Evolutionary conservation across 2,113 vertebrate genomes (phyloP).

Genomic region (Myiopsitta monachus): DNA sequence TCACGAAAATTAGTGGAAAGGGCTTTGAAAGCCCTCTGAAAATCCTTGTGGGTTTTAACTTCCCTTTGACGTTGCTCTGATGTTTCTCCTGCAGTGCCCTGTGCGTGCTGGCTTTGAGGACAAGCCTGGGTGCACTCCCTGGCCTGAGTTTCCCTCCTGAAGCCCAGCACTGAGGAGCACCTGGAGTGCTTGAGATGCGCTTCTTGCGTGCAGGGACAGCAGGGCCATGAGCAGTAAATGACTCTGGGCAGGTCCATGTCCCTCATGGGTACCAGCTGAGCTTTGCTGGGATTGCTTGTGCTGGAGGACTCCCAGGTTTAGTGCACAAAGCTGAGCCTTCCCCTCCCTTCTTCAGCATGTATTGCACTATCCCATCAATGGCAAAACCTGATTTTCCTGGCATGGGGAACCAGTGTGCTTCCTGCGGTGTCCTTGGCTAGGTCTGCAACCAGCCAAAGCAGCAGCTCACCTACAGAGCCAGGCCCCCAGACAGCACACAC

Average conservation of each 20-base stretch:
- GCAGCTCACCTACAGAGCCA: background rate
- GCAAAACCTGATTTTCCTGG: background rate
- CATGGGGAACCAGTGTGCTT: rapidly evolving
- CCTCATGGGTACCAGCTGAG: background rate
- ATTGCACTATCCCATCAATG: background rate
- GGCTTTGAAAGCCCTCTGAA: background rate
- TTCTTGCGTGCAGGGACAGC: background rate
- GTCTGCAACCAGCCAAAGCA: background rate
- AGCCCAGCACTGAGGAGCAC: background rate
- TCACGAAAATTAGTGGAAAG: background rate
- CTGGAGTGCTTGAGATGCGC: rapidly evolving
- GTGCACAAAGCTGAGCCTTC: background rate
- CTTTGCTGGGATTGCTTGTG: too few species aligned
- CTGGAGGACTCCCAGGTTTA: background rate
- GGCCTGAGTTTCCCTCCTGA: background rate
- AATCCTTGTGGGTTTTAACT: background rate
- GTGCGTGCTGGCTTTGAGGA: background rate
- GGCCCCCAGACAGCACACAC: background rate
- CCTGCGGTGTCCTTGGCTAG: background rate
- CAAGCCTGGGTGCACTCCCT: background rate
- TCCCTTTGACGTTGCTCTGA: background rate
- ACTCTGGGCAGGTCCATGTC: background rate
- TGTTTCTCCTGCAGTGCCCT: rapidly evolving
- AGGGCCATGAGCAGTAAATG: rapidly evolving
- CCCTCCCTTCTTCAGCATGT: background rate